A percentile compares a stretch with the other conserved stretches of the same genome.
Evolutionary conservation across 2,888 invertebrate genomes (phyloP).

Genomic region (Conistra vaccinii): DNA sequence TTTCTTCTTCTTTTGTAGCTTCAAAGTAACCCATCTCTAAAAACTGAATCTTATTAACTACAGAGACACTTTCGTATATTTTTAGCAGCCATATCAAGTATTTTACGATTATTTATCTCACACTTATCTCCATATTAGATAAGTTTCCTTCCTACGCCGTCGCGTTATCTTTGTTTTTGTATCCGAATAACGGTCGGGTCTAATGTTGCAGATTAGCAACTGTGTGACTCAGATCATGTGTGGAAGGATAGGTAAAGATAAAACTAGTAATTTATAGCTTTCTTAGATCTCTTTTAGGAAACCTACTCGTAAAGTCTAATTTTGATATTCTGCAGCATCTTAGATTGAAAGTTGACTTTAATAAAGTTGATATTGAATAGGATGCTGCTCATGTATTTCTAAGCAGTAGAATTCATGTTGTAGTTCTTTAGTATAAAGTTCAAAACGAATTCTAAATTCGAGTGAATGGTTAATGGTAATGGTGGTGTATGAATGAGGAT

Average conservation of each 20-base stretch:
- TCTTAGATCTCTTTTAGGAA: constrained; percentile 14
- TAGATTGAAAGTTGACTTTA: not conserved
- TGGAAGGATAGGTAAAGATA: constrained; percentile 21
- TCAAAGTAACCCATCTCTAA: not conserved
- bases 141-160: constrained; percentile 54
- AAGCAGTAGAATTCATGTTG: not conserved
- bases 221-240: constrained; percentile 39
- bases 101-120: constrained; percentile 53
- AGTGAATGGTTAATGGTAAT: too few relatives aligned
- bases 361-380: not conserved
- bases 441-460: not conserved
- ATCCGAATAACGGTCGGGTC: constrained; percentile 45
- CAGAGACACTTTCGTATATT: constrained; percentile 23
- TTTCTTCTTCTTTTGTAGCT: not conserved
- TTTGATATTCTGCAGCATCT: not conserved
- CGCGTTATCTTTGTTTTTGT: constrained; percentile 52
- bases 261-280: constrained; percentile 17
- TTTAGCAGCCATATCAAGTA: constrained; percentile 36
- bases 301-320: not conserved
- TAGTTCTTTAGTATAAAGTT: not conserved
- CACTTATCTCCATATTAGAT: constrained; percentile 56
- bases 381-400: not conserved
- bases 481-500: too few relatives aligned
- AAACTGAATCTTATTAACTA: not conserved
- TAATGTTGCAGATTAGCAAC: constrained; percentile 30